A percentile compares a stretch with the other conserved stretches of the same genome.
These are phyloP conservation scores for Diogma glabrata DNA, from an alignment of 2,888 invertebrate genomes.

Conservation along the genomic window DNA sequence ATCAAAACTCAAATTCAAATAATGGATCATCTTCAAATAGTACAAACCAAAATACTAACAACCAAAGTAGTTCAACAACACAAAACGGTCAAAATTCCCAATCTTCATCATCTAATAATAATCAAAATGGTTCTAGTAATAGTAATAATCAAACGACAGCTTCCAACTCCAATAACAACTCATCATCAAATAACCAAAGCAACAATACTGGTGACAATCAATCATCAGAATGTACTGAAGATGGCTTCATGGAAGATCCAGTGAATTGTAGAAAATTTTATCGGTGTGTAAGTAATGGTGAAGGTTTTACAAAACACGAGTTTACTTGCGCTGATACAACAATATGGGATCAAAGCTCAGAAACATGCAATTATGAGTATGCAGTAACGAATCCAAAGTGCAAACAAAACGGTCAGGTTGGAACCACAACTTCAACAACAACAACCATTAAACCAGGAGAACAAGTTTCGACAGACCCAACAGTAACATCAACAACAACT, in stretches of 20 bases:
- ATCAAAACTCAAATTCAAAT: background rate
- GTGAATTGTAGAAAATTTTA: conserved; percentile 46
- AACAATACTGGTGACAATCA: background rate
- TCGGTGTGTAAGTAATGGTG: conserved; percentile 39
- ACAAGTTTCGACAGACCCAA: conserved; percentile 18
- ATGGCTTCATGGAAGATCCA: conserved; percentile 37
- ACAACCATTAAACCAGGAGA: conserved; percentile 20
- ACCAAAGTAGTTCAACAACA: background rate
- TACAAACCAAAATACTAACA: background rate
- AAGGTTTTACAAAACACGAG: conserved; percentile 37
- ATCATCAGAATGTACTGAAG: conserved; percentile 26
- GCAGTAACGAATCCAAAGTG: conserved; percentile 28
- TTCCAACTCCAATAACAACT: background rate
- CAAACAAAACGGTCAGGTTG: conserved; percentile 6
- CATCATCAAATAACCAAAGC: background rate
- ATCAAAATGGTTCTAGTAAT: conserved; percentile 4
- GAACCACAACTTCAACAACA: conserved; percentile 15
- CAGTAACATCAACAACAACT: conserved; percentile 17
- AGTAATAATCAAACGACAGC: conserved; percentile 9
- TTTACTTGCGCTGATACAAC: conserved; percentile 45
- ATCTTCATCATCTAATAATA: background rate
- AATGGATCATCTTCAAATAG: background rate
- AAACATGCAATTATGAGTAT: conserved; percentile 36
- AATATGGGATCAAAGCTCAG: conserved; percentile 44
- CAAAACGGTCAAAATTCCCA: background rate